phyloP scores from a whole-genome alignment of 2,888 invertebrate genomes.

The Blastobasis lacticolella region DNA sequence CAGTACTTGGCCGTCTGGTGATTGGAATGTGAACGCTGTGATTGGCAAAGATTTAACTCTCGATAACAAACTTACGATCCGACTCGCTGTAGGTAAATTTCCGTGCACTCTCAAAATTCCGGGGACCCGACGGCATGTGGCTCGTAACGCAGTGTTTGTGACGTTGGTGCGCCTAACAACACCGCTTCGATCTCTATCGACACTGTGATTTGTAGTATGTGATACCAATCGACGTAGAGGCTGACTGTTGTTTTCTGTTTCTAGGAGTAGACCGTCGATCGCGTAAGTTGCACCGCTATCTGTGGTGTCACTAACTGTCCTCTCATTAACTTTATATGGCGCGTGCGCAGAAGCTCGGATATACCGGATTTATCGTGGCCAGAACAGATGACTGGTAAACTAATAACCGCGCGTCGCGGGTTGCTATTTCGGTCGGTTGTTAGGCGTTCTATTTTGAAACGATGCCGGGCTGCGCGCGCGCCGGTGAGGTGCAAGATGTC shows the following conservation, averaged over 20 bases:
- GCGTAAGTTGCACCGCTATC: conserved; percentile 74
- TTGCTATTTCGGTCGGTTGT: conserved; percentile 54
- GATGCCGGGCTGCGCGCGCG: conserved; percentile 60
- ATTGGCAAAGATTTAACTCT: conserved; percentile 40
- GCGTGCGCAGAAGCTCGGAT: conserved; percentile 47
- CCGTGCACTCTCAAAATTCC: conserved; percentile 28
- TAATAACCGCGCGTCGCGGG: conserved; percentile 35
- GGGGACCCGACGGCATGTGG: conserved; percentile 27
- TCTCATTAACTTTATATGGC: conserved; percentile 55
- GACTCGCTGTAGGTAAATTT: neutral
- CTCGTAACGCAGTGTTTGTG: conserved; percentile 51
- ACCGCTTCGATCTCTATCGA: conserved; percentile 48
- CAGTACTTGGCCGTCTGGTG: conserved; percentile 35
- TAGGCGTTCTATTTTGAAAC: conserved; percentile 61
- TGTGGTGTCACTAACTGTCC: conserved; percentile 71
- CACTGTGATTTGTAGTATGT: conserved; percentile 33
- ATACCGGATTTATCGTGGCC: conserved; percentile 33
- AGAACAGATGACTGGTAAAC: conserved; percentile 42
- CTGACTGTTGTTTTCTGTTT: conserved; percentile 74
- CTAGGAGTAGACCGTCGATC: conserved; percentile 76
- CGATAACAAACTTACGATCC: conserved; percentile 12
- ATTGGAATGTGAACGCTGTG: conserved; percentile 34
- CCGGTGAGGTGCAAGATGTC: conserved; percentile 53
- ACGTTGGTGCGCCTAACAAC: conserved; percentile 57
- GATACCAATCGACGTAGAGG: conserved; percentile 51